Evolutionary conservation across 1,140 invertebrate genomes (phyloP), one percentile per base, ranked within the genome.

Genomic region (Hycleus phaleratus): DNA sequence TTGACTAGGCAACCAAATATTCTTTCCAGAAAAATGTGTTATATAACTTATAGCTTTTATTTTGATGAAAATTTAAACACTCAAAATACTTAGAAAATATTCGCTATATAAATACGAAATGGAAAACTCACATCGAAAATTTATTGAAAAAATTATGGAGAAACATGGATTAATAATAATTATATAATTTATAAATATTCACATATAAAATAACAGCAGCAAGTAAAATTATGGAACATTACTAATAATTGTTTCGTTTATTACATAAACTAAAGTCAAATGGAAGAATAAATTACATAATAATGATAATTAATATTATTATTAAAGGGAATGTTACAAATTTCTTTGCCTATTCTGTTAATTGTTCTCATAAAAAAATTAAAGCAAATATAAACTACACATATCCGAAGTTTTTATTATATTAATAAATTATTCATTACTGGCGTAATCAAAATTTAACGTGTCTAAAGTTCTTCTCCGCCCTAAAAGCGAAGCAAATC

Each of bases 131-230:
- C 51, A 61, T 61, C 52, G 43, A 61, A 61, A 61, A 61, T 61
- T 51, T 61, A 60, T 57, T 61, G 25, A 50, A 61, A 61, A 61
- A 58, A 53, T 61, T 59, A 55, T 58, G 56, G 50, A 58, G 56
- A 58, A 58, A 49, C 42, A 59, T 59, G 46, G 49, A 54, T 62
- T 60, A 54, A 61, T 51, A 55, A 5, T 32, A 32, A 32, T 32
- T 58, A 62, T 62, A 58, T 54, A 62, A 58, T 60, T 52, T 32
- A 32, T 60, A 61, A 59, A 61, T 60, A 60, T 58, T 60, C 52
- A 62, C 50, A 65, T 65, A 63, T 55, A 65, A 62, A 65, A 65
- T 62, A 65, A 62, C 60, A 61, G 57, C 48, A 50, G 59, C 57
- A 59, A 49, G 49, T 62, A 62, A 62, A 58, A 54, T 59, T 52